Evolutionary conservation across 2,888 invertebrate genomes (phyloP).

Genomic region (Eurytoma californica): DNA sequence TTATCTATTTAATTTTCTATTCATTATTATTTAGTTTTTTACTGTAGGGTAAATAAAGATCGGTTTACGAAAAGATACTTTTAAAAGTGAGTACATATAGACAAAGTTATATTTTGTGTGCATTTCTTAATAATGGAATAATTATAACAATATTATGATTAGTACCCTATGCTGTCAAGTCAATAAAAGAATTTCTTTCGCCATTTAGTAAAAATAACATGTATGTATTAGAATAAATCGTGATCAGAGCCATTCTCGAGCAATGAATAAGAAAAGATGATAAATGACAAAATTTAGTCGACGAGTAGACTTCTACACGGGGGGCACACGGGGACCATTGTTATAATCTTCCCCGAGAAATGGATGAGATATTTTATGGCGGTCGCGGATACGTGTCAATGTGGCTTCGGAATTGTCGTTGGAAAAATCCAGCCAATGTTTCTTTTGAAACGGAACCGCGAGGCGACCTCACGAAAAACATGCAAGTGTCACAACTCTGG

Average conservation of each 20-base stretch:
- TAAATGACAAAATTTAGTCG: conserved; percentile 16
- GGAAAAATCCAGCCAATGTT: conserved; percentile 1
- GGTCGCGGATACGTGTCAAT: background rate
- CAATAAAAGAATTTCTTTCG: too few relatives aligned
- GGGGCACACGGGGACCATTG: conserved; percentile 27
- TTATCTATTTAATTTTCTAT: too few relatives aligned
- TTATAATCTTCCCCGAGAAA: conserved; percentile 13
- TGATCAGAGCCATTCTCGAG: background rate
- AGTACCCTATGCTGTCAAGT: too few relatives aligned
- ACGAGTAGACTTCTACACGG: conserved; percentile 8
- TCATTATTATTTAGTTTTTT: background rate
- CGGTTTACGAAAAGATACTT: too few relatives aligned
- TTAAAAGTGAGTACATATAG: too few relatives aligned
- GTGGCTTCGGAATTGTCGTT: background rate
- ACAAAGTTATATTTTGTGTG: too few relatives aligned
- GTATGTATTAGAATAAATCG: background rate
- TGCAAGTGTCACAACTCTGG: background rate
- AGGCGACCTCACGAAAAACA: background rate
- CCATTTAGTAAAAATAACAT: too few relatives aligned
- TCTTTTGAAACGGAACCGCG: conserved; percentile 17
- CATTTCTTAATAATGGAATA: too few relatives aligned
- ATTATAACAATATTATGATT: too few relatives aligned
- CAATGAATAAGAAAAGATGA: conserved; percentile 5
- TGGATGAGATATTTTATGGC: conserved; percentile 7
- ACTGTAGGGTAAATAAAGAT: too few relatives aligned